These are phyloP conservation scores for Thomomys bottae DNA, from an alignment of 2,113 vertebrate species.

Conservation along the genomic window DNA sequence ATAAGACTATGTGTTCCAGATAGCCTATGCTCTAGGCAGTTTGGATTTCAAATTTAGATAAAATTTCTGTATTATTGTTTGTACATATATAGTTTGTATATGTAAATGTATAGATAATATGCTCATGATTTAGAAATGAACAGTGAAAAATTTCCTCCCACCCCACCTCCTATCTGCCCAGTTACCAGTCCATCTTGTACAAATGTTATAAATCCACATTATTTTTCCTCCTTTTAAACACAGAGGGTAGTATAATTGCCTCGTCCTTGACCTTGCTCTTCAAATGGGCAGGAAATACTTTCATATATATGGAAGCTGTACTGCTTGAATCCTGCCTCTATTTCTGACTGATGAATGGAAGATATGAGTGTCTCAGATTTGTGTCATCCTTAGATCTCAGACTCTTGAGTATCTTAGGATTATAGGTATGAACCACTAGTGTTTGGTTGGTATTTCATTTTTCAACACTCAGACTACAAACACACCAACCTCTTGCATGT, in stretches of 20 bases:
- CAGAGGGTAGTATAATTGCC: neutral
- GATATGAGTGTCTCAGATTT: too few species aligned
- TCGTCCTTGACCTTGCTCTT: neutral
- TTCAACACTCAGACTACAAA: neutral
- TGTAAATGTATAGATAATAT: neutral
- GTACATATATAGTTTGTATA: too few species aligned
- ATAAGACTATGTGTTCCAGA: too few species aligned
- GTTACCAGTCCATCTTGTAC: neutral
- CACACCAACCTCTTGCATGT: neutral
- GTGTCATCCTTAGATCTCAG: too few species aligned
- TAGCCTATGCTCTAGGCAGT: neutral
- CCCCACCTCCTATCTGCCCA: neutral
- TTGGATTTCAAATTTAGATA: constrained; percentile 30
- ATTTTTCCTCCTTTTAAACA: constrained; percentile 20
- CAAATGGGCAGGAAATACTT: neutral
- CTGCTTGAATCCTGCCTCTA: too few species aligned
- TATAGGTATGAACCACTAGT: too few species aligned
- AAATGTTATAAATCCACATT: neutral
- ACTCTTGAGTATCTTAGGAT: too few species aligned
- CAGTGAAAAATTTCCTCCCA: neutral
- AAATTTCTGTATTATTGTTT: constrained; percentile 34
- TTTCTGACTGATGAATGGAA: too few species aligned
- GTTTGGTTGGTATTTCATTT: too few species aligned
- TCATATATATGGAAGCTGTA: too few species aligned
- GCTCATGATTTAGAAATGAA: neutral